Percentiles rank a stretch among this genome's conserved stretches.
Conservation (phyloP, 2,113 vertebrate species). For the Centropus bengalensis region DNA sequence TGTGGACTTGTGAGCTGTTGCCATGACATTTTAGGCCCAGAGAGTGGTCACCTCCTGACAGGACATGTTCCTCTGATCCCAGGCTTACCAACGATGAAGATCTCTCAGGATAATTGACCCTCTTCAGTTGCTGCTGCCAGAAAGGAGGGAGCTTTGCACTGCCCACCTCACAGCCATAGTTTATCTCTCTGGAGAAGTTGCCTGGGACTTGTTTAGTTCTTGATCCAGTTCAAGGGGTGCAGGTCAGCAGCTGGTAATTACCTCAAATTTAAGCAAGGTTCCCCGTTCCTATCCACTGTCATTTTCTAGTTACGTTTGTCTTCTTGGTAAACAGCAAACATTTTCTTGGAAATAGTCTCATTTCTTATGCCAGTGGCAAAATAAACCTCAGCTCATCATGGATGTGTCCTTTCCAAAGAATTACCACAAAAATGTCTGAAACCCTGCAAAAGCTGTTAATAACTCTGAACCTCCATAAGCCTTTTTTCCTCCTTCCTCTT, state of each 20-base stretch:
- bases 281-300: neutral
- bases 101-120: neutral
- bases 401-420: conserved; percentile 45
- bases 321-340: conserved; percentile 36
- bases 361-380: conserved; percentile 49
- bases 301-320: neutral
- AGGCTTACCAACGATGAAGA: neutral
- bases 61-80: neutral
- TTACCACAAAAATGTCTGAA: conserved; percentile 66
- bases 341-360: conserved; percentile 43
- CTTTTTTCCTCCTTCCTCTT: neutral
- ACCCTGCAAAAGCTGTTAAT: conserved; percentile 57
- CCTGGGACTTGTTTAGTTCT: neutral
- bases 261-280: neutral
- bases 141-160: neutral
- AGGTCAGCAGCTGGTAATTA: neutral
- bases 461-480: conserved; percentile 53
- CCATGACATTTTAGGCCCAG: neutral
- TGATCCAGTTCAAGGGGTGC: neutral
- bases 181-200: neutral
- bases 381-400: conserved; percentile 46
- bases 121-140: neutral
- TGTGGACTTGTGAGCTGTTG: neutral
- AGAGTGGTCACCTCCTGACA: neutral
- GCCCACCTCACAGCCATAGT: neutral